Conservation (phyloP, 1,140 invertebrate genomes). For the Macrostomum lignano region DNA sequence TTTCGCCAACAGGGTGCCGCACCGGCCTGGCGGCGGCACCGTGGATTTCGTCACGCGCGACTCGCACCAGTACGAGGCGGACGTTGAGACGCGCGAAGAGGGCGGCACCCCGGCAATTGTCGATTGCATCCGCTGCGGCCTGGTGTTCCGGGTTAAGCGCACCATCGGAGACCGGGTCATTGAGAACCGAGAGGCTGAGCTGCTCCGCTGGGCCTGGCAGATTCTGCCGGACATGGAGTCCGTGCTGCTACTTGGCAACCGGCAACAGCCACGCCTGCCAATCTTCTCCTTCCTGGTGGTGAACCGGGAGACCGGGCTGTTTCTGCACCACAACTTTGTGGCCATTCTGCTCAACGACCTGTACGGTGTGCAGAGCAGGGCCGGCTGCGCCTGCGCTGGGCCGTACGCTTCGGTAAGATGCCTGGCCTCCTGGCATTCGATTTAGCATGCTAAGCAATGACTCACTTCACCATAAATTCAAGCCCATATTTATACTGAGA, state of each 20-base stretch:
- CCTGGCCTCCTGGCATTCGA: no score
- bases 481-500: no score
- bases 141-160: conserved; percentile 57
- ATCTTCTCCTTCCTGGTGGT: conserved; percentile 55
- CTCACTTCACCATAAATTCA: no score
- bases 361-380: conserved; percentile 59
- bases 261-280: conserved; percentile 37
- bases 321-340: conserved; percentile 45
- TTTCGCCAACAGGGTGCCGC: conserved; percentile 32
- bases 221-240: background rate
- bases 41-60: conserved; percentile 35
- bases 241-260: conserved; percentile 45
- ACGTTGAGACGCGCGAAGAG: conserved; percentile 44
- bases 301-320: conserved; percentile 29
- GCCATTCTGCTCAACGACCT: conserved; percentile 59
- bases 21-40: conserved; percentile 34
- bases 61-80: conserved; percentile 33
- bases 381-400: conserved; percentile 52
- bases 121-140: conserved; percentile 49
- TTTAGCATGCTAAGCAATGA: no score
- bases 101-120: conserved; percentile 53
- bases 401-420: conserved; percentile 38
- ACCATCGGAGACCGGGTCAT: conserved; percentile 44
- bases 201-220: conserved; percentile 10
- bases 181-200: conserved; percentile 38